These are phyloP conservation scores for Xenopus petersii DNA, from an alignment of 2,797 vertebrate genomes.

Conservation along the genomic window DNA sequence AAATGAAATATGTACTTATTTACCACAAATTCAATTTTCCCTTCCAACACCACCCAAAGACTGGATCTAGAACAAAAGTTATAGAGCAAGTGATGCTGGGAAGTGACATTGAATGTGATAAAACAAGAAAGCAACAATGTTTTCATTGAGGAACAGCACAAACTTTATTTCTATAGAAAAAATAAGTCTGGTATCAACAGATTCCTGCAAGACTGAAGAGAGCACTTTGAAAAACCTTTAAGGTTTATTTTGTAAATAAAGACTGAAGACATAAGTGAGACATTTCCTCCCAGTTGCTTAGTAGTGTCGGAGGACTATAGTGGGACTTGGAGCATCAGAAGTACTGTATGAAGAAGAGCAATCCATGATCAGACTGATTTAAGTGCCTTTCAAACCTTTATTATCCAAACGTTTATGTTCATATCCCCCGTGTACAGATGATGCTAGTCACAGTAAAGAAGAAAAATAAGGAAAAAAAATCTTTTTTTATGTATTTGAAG, in stretches of 20 bases:
- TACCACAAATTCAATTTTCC: background rate
- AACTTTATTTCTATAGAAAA: constrained; percentile 4
- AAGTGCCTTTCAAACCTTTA: constrained; percentile 97
- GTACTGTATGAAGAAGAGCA: constrained; percentile 54
- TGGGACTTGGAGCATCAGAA: constrained; percentile 52
- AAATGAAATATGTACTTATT: background rate
- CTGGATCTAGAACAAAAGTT: constrained; percentile 66
- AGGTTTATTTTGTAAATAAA: constrained; percentile 70
- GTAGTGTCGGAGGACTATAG: constrained; percentile 43
- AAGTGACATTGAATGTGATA: constrained; percentile 53
- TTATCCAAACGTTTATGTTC: constrained; percentile 75
- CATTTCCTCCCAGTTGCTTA: constrained; percentile 49
- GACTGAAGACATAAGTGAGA: constrained; percentile 63
- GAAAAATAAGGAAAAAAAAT: constrained; percentile 57
- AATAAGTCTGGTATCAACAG: constrained; percentile 51
- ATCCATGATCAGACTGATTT: constrained; percentile 67
- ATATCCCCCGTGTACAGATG: constrained; percentile 82
- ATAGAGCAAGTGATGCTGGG: constrained; percentile 62
- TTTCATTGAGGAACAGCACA: constrained; percentile 42
- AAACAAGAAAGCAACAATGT: constrained; percentile 31
- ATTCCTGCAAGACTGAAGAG: constrained; percentile 61
- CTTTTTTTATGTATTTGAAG: constrained; percentile 67
- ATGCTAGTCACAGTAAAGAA: constrained; percentile 77
- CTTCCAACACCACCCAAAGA: constrained; percentile 62
- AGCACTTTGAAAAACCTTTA: constrained; percentile 76